Base-by-base conservation (phyloP, 2,888 invertebrate species). In the Toxonevra muliebris region DNA sequence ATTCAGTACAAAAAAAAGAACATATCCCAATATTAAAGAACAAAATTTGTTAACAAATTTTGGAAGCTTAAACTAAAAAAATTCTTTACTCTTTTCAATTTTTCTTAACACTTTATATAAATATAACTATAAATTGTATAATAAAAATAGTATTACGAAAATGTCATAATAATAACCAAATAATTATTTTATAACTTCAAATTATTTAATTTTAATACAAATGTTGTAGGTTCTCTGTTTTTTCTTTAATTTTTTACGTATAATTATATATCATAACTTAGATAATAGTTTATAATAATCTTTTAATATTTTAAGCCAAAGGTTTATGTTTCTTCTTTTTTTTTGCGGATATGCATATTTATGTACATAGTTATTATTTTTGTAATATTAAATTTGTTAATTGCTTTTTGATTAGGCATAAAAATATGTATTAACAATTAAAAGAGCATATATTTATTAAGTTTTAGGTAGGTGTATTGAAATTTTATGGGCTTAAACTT, bases 401-500 rank as follows among this genome's bases (percentile, higher is more conserved):
- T 17, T 52, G 19, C 19, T 17, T 17, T 52, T 17, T 17, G 15
- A 52, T 52, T 52, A 52, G n/a, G 52, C 19, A 52, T 52, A 52
- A 10, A 19, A 17, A 17, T 52, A 52, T 52, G 52, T 19, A 9
- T 42, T n/a, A n/a, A n/a, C n/a, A n/a, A n/a, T n/a, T n/a, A n/a
- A n/a, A n/a, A n/a, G n/a, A n/a, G n/a, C n/a, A n/a, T n/a, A n/a
- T n/a, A 10, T 30, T 30, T 30, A 30, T 30, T 30, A 30, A 30
- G 7, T 30, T 30, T 30, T 30, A 30, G 30, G 7, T 43, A 30
- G 43, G 48, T 61, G 30, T 3, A n/a, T 20, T 30, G 13, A 52
- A 17, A 19, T 43, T 9, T 45, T 15, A 45, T 13, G 17, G 42
- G 13, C 11, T 48, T 30, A 53, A 63, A 63, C 59, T 50, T n/a